A percentile compares a stretch with the other conserved stretches of the same genome.
Conservation (phyloP, 2,113 vertebrate species). For the Pseudopodoces humilis region DNA sequence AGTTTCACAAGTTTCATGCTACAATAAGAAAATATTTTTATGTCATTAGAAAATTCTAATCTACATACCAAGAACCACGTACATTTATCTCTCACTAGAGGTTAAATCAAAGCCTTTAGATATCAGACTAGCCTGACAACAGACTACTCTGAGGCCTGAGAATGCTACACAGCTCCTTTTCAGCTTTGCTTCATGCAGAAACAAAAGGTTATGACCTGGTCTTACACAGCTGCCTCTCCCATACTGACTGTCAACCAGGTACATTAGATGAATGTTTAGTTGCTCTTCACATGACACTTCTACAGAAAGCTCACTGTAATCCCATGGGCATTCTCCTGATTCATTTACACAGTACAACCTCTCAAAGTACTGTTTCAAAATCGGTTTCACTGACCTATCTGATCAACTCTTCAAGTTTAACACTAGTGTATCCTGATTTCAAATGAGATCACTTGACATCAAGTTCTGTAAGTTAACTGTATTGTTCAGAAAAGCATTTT, state of each 20-base stretch:
- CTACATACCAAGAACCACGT: not conserved
- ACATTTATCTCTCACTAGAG: not conserved
- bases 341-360: not conserved
- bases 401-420: not conserved
- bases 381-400: not conserved
- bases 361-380: not conserved
- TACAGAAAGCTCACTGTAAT: not conserved
- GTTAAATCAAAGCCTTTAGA: not conserved
- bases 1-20: not conserved
- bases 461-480: not conserved
- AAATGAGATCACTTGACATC: not conserved
- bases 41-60: not conserved
- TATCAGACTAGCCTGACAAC: not conserved
- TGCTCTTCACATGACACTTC: not conserved
- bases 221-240: not conserved
- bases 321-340: not conserved
- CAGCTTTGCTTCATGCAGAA: not conserved
- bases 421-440: not conserved
- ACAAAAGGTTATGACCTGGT: not conserved
- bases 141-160: not conserved
- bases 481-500: not conserved
- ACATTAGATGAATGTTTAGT: not conserved
- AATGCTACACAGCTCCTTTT: not conserved
- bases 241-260: not conserved
- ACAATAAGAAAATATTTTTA: not conserved